phyloP scores from a whole-genome alignment of 1,140 invertebrate species.

The Eulimnadia texana region DNA sequence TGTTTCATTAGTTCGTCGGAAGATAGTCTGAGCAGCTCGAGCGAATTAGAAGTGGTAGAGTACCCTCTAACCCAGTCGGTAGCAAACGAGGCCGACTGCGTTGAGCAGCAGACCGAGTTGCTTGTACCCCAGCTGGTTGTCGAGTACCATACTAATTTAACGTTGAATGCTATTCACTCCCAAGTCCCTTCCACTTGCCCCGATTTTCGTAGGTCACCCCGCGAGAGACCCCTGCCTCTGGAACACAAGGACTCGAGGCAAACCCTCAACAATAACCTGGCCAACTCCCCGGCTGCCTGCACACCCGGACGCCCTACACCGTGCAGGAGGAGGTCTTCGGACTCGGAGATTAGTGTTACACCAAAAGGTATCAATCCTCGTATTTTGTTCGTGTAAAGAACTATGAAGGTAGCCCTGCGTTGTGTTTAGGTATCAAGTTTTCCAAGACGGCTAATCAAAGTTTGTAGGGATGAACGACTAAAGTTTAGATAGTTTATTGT shows the following conservation, averaged over 20 bases:
- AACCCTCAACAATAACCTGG: neutral
- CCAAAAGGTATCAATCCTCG: slow-evolving; percentile 81
- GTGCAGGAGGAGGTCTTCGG: slow-evolving; percentile 54
- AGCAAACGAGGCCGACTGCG: neutral
- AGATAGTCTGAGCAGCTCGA: slow-evolving; percentile 15
- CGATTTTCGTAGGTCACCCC: neutral
- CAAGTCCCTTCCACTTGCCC: neutral
- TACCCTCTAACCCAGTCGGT: neutral
- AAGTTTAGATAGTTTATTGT: no score
- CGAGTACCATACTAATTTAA: neutral
- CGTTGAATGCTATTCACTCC: neutral
- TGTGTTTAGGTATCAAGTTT: no score
- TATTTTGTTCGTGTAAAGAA: no score
- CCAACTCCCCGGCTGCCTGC: slow-evolving; percentile 22
- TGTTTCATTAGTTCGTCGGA: slow-evolving; percentile 11
- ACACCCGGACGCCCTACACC: slow-evolving; percentile 1
- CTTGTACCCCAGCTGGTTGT: neutral
- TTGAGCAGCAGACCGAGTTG: neutral
- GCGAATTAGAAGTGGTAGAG: slow-evolving; percentile 46
- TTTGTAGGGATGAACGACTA: no score
- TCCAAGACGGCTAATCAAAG: no score
- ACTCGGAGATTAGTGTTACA: slow-evolving; percentile 81
- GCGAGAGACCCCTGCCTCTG: neutral
- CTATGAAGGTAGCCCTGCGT: no score
- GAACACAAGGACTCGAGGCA: neutral